A percentile compares a stretch with the other conserved stretches of the same genome.
Evolutionary conservation across 2,113 vertebrate genomes (phyloP).

Genomic region (Neoarius graeffei): DNA sequence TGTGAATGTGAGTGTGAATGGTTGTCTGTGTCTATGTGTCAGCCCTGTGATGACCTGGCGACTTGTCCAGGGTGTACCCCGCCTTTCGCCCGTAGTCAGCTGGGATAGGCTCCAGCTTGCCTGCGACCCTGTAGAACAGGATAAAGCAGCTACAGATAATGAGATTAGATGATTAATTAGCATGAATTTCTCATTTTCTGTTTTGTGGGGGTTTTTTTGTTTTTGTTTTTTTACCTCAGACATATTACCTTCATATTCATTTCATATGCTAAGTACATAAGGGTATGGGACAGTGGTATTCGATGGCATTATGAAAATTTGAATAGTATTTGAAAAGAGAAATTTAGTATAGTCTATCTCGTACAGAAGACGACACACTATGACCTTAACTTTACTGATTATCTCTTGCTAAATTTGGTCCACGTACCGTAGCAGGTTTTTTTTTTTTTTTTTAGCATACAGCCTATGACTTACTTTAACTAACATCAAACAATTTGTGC

Average conservation of each 20-base stretch:
- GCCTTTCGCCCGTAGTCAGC: too few species aligned
- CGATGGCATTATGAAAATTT: neutral
- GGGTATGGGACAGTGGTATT: neutral
- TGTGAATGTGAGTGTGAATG: too few species aligned
- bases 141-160: too few species aligned
- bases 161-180: too few species aligned
- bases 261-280: neutral
- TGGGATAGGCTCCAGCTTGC: too few species aligned
- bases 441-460: neutral
- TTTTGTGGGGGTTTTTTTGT: neutral
- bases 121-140: too few species aligned
- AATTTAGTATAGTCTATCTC: neutral
- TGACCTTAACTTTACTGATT: neutral
- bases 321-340: neutral
- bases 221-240: neutral
- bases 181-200: too few species aligned
- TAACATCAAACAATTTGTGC: neutral
- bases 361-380: neutral
- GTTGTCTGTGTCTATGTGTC: too few species aligned
- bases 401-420: neutral
- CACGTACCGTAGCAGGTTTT: neutral
- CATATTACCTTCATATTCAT: neutral
- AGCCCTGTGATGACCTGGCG: too few species aligned
- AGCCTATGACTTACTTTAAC: neutral
- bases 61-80: too few species aligned